Percentiles rank a stretch among this genome's conserved stretches.
These are phyloP conservation scores for Dryobota labecula DNA, from an alignment of 2,888 invertebrate genomes.

Conservation along the genomic window DNA sequence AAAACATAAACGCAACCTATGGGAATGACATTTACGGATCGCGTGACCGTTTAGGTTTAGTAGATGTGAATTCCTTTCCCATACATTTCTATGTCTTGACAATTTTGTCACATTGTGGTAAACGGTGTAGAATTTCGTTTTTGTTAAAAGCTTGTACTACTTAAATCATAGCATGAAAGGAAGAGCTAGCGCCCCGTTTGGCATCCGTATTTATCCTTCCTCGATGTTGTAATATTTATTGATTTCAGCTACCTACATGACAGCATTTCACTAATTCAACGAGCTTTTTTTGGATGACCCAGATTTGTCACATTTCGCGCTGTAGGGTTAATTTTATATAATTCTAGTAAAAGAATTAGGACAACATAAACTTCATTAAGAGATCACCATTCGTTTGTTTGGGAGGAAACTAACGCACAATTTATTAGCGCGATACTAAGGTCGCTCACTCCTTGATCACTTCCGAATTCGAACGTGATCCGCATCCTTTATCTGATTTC, in stretches of 20 bases:
- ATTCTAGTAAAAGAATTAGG: conserved; percentile 15
- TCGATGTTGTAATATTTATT: not conserved
- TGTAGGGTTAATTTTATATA: not conserved
- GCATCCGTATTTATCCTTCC: not conserved
- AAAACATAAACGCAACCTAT: conserved; percentile 21
- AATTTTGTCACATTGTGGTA: conserved; percentile 5
- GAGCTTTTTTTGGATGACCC: not conserved
- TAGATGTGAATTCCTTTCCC: conserved; percentile 9
- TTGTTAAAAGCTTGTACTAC: no score
- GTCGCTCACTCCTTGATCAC: conserved; percentile 66
- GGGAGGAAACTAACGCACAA: conserved; percentile 48
- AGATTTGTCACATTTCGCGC: not conserved
- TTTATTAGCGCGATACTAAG: conserved; percentile 55
- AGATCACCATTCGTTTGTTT: conserved; percentile 26
- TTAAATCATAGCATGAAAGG: not conserved
- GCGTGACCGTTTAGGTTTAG: conserved; percentile 18
- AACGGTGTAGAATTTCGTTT: not conserved
- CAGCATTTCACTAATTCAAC: not conserved
- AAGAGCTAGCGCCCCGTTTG: not conserved
- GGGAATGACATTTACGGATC: conserved; percentile 32
- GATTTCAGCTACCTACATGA: not conserved
- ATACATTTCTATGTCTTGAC: conserved; percentile 23
- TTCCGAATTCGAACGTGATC: conserved; percentile 66
- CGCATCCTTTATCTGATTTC: conserved; percentile 65
- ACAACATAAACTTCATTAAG: not conserved